A percentile compares a stretch with the other conserved stretches of the same genome.
phyloP scores from a whole-genome alignment of 2,797 vertebrate genomes.

The Todus mexicanus region DNA sequence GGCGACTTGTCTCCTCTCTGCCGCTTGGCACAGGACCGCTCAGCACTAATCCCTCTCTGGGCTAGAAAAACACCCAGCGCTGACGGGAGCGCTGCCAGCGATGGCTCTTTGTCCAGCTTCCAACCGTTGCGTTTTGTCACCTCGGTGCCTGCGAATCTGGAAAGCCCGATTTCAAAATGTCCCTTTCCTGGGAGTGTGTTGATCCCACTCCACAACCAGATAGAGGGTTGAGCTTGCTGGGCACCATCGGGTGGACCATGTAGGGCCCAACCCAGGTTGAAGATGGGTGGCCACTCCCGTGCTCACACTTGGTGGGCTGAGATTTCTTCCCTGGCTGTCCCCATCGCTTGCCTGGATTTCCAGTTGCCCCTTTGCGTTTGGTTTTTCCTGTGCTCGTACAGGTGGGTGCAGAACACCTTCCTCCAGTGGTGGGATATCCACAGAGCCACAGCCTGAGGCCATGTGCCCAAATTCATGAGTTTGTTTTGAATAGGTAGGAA shows the following conservation, averaged over 20 bases:
- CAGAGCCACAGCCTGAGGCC: background rate
- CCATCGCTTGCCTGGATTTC: background rate
- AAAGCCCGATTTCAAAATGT: background rate
- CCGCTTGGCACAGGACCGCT: background rate
- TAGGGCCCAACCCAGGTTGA: background rate
- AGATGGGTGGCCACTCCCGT: background rate
- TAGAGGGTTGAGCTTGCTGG: background rate
- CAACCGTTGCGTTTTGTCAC: background rate
- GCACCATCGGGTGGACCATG: background rate
- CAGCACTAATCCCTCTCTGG: background rate
- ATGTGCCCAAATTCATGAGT: background rate
- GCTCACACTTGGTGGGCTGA: background rate
- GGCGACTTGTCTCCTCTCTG: background rate
- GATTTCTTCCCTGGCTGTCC: background rate
- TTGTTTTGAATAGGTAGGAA: background rate
- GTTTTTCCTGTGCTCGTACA: background rate
- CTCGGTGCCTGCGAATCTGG: accelerated
- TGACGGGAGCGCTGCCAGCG: background rate
- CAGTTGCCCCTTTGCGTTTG: background rate
- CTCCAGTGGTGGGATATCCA: background rate
- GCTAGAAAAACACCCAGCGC: background rate
- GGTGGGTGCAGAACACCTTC: background rate
- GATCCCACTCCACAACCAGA: background rate
- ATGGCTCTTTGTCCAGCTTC: background rate
- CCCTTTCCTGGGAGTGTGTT: background rate